Base-by-base conservation (phyloP, 2,113 vertebrate genomes). In the Gymnogyps californianus region DNA sequence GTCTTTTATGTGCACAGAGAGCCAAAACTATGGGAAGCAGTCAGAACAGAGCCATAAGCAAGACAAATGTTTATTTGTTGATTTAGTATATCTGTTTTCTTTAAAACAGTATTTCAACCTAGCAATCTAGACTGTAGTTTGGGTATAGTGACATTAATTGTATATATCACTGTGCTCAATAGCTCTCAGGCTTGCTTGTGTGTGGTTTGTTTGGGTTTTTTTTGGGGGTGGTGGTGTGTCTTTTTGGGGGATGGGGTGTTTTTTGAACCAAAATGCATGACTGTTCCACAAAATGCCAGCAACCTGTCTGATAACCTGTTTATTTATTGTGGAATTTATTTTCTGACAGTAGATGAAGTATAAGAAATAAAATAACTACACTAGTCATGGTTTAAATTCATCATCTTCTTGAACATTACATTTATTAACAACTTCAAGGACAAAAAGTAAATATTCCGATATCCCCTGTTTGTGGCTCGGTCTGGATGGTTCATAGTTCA, bases 191-290 rank as follows among this genome's bases (percentile, higher is more conserved):
- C 8, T 74, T 36, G 16, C 16, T 57, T 75, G 4, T 38, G 64
- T 58, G 16, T 5, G n/a, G n/a, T 42, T 70, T 11, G 36, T 42
- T 40, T 19, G n/a, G n/a, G 1, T 13, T 70, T 62, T 40, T 19
- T 7, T 34, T 38, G 9, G 3, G 54, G 54, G n/a, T n/a, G n/a
- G n/a, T n/a, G n/a, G n/a, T n/a, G n/a, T n/a, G n/a, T n/a, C n/a
- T 14, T 72, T 85, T 69, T 13, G 2, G 7, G 4, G 11, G 6
- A n/a, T 11, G 11, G 34, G 3, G 1, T 65, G 1, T 16, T 66
- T 75, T 82, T 91, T 40, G 13, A 75, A 49, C 5, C 17, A 51
- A 44, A 95, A n/a, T 42, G 29, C 4, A 10, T 19, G 12, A 2
- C 31, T 54, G 25, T 70, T 83, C 16, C 29, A 47, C 24, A 26